A percentile compares a stretch with the other conserved stretches of the same genome.
Conservation (phyloP, 2,888 invertebrate species). For the Lydus trimaculatus region DNA sequence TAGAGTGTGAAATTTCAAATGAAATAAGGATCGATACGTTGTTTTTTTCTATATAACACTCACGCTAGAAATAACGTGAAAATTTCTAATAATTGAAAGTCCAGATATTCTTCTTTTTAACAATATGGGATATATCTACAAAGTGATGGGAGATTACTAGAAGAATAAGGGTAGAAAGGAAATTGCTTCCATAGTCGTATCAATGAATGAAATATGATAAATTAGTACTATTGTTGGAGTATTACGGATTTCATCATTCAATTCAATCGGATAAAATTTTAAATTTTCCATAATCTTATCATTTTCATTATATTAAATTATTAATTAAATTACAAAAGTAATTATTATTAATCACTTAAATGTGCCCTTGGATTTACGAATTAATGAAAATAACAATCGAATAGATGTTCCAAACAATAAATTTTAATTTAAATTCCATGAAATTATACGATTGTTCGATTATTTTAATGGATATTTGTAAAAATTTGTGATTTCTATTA, state of each 20-base stretch:
- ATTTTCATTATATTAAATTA: background rate
- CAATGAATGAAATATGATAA: slow-evolving; percentile 29
- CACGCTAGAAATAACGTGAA: slow-evolving; percentile 16
- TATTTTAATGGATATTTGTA: background rate
- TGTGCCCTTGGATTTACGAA: background rate
- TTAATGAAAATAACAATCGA: background rate
- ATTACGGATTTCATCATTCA: slow-evolving; percentile 6
- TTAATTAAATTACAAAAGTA: background rate
- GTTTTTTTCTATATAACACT: background rate
- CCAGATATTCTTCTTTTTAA: slow-evolving; percentile 24
- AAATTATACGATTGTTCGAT: background rate
- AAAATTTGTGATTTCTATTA: background rate
- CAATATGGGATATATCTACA: slow-evolving; percentile 11
- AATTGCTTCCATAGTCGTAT: slow-evolving; percentile 25
- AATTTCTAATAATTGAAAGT: slow-evolving; percentile 14
- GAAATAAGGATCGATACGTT: background rate
- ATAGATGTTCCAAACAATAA: background rate
- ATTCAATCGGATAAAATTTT: background rate
- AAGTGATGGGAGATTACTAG: slow-evolving; percentile 24
- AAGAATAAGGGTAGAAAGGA: slow-evolving; percentile 19
- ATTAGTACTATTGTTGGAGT: slow-evolving; percentile 22
- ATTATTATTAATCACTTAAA: background rate
- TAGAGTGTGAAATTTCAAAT: background rate
- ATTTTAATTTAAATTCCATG: background rate
- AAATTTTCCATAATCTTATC: background rate